Conservation (phyloP, 1,140 invertebrate species). For the Daktulosphaira vitifoliae region DNA sequence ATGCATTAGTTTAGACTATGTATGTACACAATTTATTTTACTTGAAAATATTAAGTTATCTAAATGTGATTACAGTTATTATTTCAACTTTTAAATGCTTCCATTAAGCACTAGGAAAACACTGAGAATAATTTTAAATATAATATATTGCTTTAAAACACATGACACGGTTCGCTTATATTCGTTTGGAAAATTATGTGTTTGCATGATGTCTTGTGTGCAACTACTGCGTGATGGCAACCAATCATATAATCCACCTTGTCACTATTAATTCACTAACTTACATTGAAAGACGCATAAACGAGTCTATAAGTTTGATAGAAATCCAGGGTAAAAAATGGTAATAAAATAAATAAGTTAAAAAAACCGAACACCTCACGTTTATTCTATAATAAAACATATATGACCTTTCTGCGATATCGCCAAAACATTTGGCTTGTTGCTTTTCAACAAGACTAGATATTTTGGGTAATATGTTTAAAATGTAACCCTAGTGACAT, state of each 20-base stretch:
- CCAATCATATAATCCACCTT: conserved; percentile 25
- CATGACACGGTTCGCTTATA: too few relatives aligned
- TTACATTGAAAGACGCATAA: conserved; percentile 9
- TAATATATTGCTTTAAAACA: too few relatives aligned
- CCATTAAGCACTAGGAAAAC: too few relatives aligned
- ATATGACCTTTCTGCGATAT: conserved; percentile 33
- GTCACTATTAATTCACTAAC: conserved; percentile 30
- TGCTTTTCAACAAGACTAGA: too few relatives aligned
- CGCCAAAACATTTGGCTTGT: conserved; percentile 24
- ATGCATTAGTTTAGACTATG: too few relatives aligned
- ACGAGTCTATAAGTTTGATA: conserved; percentile 8
- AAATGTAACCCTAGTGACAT: conserved; percentile 19
- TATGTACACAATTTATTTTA: too few relatives aligned
- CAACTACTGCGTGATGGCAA: conserved; percentile 11
- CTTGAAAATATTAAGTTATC: too few relatives aligned
- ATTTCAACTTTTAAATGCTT: too few relatives aligned
- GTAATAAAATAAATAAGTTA: conserved; percentile 30
- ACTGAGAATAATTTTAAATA: too few relatives aligned
- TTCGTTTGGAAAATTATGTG: conserved; percentile 26
- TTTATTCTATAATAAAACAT: conserved; percentile 4
- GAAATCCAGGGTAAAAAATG: conserved; percentile 1
- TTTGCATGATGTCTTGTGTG: conserved; percentile 20
- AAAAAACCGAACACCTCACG: conserved; percentile 7
- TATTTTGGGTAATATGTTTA: too few relatives aligned
- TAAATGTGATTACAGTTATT: too few relatives aligned